Evolutionary conservation across 1,140 invertebrate species (phyloP), one percentile per base, ranked within the genome.

Genomic region (Portunus trituberculatus): DNA sequence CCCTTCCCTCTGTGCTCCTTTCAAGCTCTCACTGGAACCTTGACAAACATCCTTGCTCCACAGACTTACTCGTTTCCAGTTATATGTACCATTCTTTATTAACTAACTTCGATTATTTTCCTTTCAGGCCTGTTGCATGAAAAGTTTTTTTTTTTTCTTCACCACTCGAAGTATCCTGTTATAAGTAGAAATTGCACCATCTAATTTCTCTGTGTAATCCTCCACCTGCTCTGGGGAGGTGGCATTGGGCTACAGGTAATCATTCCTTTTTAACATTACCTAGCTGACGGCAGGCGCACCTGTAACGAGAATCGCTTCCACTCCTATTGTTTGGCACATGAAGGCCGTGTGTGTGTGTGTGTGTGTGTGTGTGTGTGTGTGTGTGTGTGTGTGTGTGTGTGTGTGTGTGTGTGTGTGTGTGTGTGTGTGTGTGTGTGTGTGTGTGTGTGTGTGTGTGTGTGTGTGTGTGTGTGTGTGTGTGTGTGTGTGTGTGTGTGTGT

Each of bases 21-120:
- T n/a, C 20, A 76, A 2, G n/a, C 8, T 25, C 67, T 76, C 20
- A 76, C 67, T 76, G 1, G 2, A 20, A 20, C 12, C 20, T 76
- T n/a, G n/a, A n/a, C 67, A 76, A 76, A 76, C 67, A 76, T 76
- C 67, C 12, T n/a, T 76, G 67, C 67, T 76, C n/a, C n/a, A 76
- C 67, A 76, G 20, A 76, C 1, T n/a, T 76, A 76, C n/a, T 76
- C 20, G 16, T 76, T 76, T n/a, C 67, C 8, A 76, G 67, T 76
- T 7, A 76, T 2, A 76, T 8, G 67, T 76, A 8, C 6, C 67
- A n/a, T 12, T 20, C 52, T n/a, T 76, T n/a, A 76, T 76, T 76
- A 1, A 25, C 67, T n/a, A n/a, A 76, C 4, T 8, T 25, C n/a
- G 25, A n/a, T 76, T n/a, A 14, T 76, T 76, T 20, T 20, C n/a